Base-by-base conservation (phyloP, 2,113 vertebrate species). In the Clarias batrachus region DNA sequence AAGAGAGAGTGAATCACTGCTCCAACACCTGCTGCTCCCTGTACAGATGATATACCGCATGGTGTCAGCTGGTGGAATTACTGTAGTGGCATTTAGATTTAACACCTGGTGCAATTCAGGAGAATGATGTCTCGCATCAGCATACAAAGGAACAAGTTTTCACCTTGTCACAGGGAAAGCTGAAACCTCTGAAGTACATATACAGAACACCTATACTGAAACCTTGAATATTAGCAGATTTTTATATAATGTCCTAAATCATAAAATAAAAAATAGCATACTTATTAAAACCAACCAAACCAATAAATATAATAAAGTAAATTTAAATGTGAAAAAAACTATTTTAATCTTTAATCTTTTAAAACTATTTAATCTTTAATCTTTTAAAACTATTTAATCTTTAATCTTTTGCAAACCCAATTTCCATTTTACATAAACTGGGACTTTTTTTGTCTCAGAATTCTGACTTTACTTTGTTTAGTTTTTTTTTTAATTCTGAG, bases 131-230 rank as follows among this genome's bases (percentile, higher is more conserved):
- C 54, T 59, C 21, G 21, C 33, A 56, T 83, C 70, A 86, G 78
- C n/a, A 60, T 23, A 74, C 57, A 86, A 54, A 87, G 62, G 5
- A 78, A 87, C 82, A 89, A 65, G 27, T 74, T 87, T 77, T 88
- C 57, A 78, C 68, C 84, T 63, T 87, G 91, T 90, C 84, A 88
- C 86, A 86, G 14, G 13, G 25, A 21, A 76, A 74, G 25, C 81
- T 27, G 62, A 84, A 74, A 68, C 90, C 87, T 88, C 87, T 84
- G 86, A 91, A 91, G 80, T 90, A 91, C 91, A n/a, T n/a, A 23
- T 73, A 21, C 33, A 71, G 7, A 48, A 48, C 37, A 19, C 30
- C 13, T 33, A 14, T 14, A 8, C 0, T 17, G 30, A 71, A 71
- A 37, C 68, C 21, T 23, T 74, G 37, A 74, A 10, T 2, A 25